phyloP scores from a whole-genome alignment of 1,140 invertebrate genomes.

The Hormaphis cornu region DNA sequence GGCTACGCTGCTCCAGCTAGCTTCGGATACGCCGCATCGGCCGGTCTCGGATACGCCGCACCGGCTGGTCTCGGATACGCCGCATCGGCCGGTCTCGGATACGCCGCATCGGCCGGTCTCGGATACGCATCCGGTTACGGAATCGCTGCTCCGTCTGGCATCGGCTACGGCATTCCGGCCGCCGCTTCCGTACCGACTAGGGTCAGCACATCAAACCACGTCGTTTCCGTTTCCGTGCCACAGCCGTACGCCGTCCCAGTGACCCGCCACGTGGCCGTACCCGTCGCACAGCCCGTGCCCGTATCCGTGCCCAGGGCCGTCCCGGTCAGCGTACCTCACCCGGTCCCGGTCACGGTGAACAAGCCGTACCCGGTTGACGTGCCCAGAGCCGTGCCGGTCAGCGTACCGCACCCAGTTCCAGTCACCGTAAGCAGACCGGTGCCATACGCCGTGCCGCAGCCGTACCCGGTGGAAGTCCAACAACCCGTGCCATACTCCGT shows the following conservation, averaged over 20 bases:
- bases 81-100: not conserved
- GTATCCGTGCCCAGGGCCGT: slow-evolving; percentile 61
- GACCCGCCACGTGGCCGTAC: slow-evolving; percentile 59
- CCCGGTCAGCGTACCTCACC: slow-evolving; percentile 60
- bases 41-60: not conserved
- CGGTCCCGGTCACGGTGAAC: slow-evolving; percentile 57
- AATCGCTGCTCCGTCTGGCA: not conserved
- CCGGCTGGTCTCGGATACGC: not conserved
- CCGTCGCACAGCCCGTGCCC: slow-evolving; percentile 59
- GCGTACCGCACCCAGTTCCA: slow-evolving; percentile 59
- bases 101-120: not conserved
- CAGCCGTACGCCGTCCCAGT: slow-evolving; percentile 46
- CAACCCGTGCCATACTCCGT: slow-evolving; percentile 16
- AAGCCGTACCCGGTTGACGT: slow-evolving; percentile 61
- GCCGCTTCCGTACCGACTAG: not conserved
- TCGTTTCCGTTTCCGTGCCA: slow-evolving; percentile 13
- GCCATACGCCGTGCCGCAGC: not conserved
- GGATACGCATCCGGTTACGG: not conserved
- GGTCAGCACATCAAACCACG: not conserved
- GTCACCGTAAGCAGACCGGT: not conserved
- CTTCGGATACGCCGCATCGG: not conserved
- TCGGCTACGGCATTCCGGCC: not conserved
- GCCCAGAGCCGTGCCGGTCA: slow-evolving; percentile 56
- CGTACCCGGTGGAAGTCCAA: slow-evolving; percentile 10
- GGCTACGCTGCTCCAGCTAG: not conserved